Evolutionary conservation across 2,113 vertebrate species (phyloP).

Genomic region (Platysteira castanea): DNA sequence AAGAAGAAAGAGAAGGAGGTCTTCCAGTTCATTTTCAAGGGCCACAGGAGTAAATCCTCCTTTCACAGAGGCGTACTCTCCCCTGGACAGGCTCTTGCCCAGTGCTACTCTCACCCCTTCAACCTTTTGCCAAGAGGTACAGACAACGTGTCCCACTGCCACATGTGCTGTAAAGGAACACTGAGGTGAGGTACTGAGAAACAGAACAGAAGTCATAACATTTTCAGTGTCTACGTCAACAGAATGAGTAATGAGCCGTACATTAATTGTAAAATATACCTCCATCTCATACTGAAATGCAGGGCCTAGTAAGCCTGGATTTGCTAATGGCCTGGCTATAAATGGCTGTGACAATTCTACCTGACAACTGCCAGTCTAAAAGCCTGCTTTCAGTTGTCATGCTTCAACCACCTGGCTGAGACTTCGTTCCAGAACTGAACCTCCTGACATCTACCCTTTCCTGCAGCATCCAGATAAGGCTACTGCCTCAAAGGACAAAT

Average conservation of each 20-base stretch:
- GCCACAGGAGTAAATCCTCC: neutral
- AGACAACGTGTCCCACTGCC: neutral
- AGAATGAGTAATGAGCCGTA: neutral
- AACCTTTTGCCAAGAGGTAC: neutral
- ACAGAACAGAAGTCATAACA: neutral
- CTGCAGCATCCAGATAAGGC: neutral
- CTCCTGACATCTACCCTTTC: neutral
- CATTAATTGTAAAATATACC: neutral
- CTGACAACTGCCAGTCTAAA: neutral
- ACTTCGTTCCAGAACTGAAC: neutral
- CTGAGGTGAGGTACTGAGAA: neutral
- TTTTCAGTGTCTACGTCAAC: neutral
- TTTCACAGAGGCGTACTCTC: neutral
- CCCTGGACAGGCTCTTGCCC: neutral
- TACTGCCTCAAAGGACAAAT: neutral
- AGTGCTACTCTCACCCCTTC: neutral
- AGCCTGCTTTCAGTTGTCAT: neutral
- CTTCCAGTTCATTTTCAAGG: neutral
- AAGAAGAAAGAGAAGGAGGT: neutral
- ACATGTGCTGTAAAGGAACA: neutral
- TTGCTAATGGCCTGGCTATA: neutral
- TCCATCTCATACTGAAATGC: neutral
- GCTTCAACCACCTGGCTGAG: neutral
- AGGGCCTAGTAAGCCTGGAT: neutral
- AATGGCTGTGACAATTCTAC: neutral